Evolutionary conservation across 2,888 invertebrate species (phyloP), one percentile per base, ranked within the genome.

Genomic region (Dexiosoma caninum): DNA sequence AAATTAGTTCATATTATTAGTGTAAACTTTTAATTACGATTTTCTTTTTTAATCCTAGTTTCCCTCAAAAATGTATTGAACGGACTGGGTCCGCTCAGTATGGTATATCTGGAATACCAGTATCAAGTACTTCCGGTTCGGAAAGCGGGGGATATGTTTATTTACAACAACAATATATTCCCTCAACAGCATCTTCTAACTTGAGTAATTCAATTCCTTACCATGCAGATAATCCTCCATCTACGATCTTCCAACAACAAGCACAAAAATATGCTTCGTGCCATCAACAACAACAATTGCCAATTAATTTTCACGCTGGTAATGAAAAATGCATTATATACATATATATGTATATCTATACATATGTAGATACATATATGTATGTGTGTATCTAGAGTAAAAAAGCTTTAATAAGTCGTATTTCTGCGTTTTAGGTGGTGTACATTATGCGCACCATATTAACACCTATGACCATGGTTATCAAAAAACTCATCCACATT

Each of bases 41-140:
- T 51, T 76, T 79, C 69, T 7, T 37, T 62, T 67, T 78, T 64
- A 19, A 10, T 85, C 89, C 10, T 83, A 90, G 90, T 85, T 90
- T 90, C 86, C 90, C 90, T 70, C 90, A 90, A 85, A 90, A 90
- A 85, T 85, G 88, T 84, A 87, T 89, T 77, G 90, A 90, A 83
- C 88, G 90, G 77, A 89, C 88, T 79, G 88, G 88, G 81, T 88
- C 90, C 81, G 86, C 88, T 82, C 90, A 90, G 72, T 90, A 90
- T 83, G 88, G 87, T 32, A 84, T 88, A 83, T 85, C 88, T 55
- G 87, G 82, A 64, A 84, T 85, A 57, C 84, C 83, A 6, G 87
- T 86, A 27, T 87, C 88, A 60, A 85, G 85, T 82, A 84, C 86
- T 60, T 85, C 86, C 21, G 78, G 84, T 59, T 83, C 85, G 14